Evolutionary conservation across 2,888 invertebrate genomes (phyloP), one percentile per base, ranked within the genome.

Genomic region (Metacarcinus magister): DNA sequence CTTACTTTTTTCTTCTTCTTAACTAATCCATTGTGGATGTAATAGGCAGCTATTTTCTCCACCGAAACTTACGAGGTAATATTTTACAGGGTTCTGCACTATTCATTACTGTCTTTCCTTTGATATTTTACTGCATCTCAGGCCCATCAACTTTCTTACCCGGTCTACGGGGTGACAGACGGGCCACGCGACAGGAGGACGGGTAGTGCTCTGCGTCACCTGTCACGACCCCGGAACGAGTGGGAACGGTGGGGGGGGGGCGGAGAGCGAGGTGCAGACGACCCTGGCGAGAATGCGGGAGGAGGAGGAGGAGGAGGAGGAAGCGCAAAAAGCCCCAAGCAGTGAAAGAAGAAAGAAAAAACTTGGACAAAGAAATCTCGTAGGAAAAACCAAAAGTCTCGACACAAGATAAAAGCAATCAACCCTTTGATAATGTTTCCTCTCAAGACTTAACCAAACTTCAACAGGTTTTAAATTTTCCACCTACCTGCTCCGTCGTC

Each of bases 361-460:
- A 67, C 13, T 67, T 67, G 67, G 67, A 19, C 67, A 67, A 67
- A 67, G 67, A 67, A 67, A 19, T 19, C 67, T 67, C 67, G 67
- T 16, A 67, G 67, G 28, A 75, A 28, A 75, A 75, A 75, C n/a
- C 82, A 82, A 82, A 82, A 82, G 82, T 82, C 32, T 32, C n/a
- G 32, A 32, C 82, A 82, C 82, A 82, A 82, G 82, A 82, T 82
- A 82, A 82, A 82, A 82, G 82, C 82, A 82, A 28, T 32, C 82
- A 82, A 32, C 82, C 82, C 82, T 82, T 32, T 82, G 82, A 82
- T 82, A 82, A 82, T 82, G 32, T 82, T 82, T 82, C 82, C 82
- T 82, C 82, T 82, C 82, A 82, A 82, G 82, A 32, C 82, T 82
- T 82, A 32, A 32, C 32, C 82, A 0, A 32, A 82, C 32, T 32